A percentile compares a stretch with the other conserved stretches of the same genome.
These are phyloP conservation scores for Eumerus sabulonum DNA, from an alignment of 2,888 invertebrate genomes.

Conservation along the genomic window DNA sequence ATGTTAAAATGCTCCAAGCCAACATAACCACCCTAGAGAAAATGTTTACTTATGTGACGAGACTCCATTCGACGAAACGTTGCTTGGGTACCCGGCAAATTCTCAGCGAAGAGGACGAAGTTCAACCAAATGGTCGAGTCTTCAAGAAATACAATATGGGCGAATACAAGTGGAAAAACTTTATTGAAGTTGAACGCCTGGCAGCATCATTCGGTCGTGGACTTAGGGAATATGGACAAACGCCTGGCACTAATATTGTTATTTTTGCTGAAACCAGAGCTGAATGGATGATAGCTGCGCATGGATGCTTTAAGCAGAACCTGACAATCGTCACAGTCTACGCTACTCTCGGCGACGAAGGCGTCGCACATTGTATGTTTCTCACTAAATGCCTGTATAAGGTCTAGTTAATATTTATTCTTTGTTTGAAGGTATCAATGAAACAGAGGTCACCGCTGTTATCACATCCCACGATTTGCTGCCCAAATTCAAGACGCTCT, in stretches of 20 bases:
- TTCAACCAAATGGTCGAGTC: conserved; percentile 94
- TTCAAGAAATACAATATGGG: conserved; percentile 99
- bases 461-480: conserved; percentile 95
- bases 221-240: conserved; percentile 87
- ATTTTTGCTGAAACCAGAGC: conserved; percentile 98
- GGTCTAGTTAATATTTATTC: not conserved
- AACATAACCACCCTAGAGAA: conserved; percentile 90
- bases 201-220: conserved; percentile 91
- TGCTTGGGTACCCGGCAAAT: conserved; percentile 95
- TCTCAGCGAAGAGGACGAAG: conserved; percentile 95
- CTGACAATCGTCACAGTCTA: conserved; percentile 98
- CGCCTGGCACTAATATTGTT: conserved; percentile 87
- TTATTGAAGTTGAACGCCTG: conserved; percentile 85
- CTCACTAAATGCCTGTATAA: not conserved
- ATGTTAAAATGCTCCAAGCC: conserved; percentile 86
- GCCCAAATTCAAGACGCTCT: conserved; percentile 91
- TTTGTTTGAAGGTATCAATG: conserved; percentile 84
- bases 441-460: conserved; percentile 95
- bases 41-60: conserved; percentile 89
- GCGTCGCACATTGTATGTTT: conserved; percentile 90
- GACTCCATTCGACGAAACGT: conserved; percentile 85
- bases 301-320: conserved; percentile 96
- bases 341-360: conserved; percentile 97
- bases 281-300: conserved; percentile 98
- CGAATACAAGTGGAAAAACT: conserved; percentile 94